Evolutionary conservation across 2,888 invertebrate species (phyloP).

Genomic region (Calephelis perditalis): DNA sequence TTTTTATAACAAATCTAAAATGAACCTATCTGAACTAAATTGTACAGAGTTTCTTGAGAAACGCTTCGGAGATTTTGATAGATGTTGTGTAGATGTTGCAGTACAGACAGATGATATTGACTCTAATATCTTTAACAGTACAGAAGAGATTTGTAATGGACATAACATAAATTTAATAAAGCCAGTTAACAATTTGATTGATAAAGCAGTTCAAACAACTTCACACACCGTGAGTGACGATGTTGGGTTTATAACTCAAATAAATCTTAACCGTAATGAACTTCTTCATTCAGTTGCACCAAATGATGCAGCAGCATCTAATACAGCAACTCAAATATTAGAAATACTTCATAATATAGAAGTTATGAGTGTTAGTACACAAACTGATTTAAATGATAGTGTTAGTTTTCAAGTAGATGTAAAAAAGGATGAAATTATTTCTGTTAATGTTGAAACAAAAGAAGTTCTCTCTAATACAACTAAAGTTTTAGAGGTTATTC

Average conservation of each 20-base stretch:
- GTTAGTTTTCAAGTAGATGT: no score
- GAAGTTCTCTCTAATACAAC: no score
- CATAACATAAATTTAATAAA: not conserved
- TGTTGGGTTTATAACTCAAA: no score
- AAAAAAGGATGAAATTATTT: no score
- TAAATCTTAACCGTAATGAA: no score
- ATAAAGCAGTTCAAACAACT: not conserved
- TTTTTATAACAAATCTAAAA: conserved; percentile 49
- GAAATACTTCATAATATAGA: conserved; percentile 27
- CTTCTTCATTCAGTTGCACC: no score
- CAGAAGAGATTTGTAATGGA: conserved; percentile 3
- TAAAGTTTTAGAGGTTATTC: no score
- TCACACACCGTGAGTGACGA: no score
- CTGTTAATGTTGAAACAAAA: no score
- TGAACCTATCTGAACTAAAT: conserved; percentile 37
- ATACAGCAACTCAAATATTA: conserved; percentile 19
- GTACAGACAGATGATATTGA: conserved; percentile 41
- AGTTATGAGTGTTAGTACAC: conserved; percentile 27
- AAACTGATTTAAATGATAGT: conserved; percentile 22
- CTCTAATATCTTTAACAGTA: not conserved
- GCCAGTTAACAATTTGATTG: not conserved
- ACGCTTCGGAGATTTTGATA: conserved; percentile 31
- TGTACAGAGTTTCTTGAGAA: conserved; percentile 34
- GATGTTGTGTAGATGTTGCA: conserved; percentile 32
- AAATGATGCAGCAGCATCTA: conserved; percentile 18